Conservation (phyloP, 2,888 invertebrate species). For the Drosophila anomalata region DNA sequence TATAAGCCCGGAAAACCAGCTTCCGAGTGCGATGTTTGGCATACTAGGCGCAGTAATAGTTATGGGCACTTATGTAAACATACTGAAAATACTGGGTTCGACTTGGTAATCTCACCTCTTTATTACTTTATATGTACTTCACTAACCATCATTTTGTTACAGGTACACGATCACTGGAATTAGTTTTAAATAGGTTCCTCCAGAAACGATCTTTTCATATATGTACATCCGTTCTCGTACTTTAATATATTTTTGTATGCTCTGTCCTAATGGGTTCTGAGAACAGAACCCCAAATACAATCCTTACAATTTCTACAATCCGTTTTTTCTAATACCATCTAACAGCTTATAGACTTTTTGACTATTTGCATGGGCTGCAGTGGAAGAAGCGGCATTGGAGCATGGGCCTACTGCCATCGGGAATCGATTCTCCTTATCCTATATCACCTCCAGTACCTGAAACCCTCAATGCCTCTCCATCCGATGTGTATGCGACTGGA, state of each 20-base stretch:
- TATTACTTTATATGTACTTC: not conserved
- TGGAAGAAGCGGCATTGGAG: no score
- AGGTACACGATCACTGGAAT: no score
- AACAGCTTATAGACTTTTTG: no score
- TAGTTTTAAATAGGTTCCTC: no score
- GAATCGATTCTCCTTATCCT: no score
- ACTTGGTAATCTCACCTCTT: not conserved
- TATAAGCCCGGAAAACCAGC: constrained; percentile 44
- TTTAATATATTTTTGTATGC: constrained; percentile 35
- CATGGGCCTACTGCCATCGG: no score
- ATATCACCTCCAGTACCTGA: no score
- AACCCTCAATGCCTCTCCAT: no score
- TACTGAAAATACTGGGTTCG: constrained; percentile 48
- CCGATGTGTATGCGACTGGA: no score
- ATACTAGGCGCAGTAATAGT: constrained; percentile 2
- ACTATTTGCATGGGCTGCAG: no score
- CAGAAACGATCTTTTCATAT: no score
- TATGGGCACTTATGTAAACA: constrained; percentile 39
- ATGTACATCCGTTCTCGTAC: not conserved
- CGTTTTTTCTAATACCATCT: not conserved
- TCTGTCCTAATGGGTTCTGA: constrained; percentile 15
- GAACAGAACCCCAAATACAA: constrained; percentile 28
- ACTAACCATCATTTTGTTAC: no score
- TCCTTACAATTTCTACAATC: constrained; percentile 42
- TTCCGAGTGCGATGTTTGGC: constrained; percentile 49